Percentiles rank a stretch among this genome's conserved stretches.
These are phyloP conservation scores for Helicoverpa armigera DNA, from an alignment of 1,140 invertebrate species.

Conservation along the genomic window DNA sequence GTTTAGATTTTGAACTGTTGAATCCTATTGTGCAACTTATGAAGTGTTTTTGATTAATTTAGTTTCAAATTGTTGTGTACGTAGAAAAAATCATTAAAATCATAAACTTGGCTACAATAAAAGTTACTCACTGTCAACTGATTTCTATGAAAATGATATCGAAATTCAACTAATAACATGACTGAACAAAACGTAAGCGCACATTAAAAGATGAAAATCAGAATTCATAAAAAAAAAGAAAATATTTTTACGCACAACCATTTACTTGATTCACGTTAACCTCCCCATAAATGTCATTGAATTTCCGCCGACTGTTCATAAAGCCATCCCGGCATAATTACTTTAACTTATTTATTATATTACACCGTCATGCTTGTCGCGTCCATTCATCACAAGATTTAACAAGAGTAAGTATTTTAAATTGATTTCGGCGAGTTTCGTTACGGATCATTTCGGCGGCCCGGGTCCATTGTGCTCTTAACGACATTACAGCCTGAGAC, in stretches of 20 bases:
- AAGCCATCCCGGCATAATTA: slow-evolving; percentile 61
- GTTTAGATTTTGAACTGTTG: slow-evolving; percentile 1
- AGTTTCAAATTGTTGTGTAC: no score
- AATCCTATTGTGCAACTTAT: not conserved
- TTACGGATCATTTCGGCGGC: slow-evolving; percentile 75
- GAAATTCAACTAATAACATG: not conserved
- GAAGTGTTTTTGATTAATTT: no score
- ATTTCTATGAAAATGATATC: no score
- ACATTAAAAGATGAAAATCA: not conserved
- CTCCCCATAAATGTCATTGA: slow-evolving; percentile 25
- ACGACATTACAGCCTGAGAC: slow-evolving; percentile 69
- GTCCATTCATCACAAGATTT: slow-evolving; percentile 62
- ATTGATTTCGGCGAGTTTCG: slow-evolving; percentile 75
- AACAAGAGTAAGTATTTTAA: slow-evolving; percentile 79
- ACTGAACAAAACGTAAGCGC: not conserved
- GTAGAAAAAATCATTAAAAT: no score
- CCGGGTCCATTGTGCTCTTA: slow-evolving; percentile 71
- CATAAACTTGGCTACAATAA: no score
- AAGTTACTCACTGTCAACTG: no score
- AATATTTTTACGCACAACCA: slow-evolving; percentile 3
- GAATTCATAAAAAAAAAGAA: not conserved
- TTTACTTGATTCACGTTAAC: slow-evolving; percentile 1
- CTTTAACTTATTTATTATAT: slow-evolving; percentile 66
- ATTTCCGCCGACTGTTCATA: slow-evolving; percentile 46
- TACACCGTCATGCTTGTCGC: slow-evolving; percentile 62